These are phyloP conservation scores for Orientallactaga bullata DNA, from an alignment of 2,113 vertebrate species.

Conservation along the genomic window DNA sequence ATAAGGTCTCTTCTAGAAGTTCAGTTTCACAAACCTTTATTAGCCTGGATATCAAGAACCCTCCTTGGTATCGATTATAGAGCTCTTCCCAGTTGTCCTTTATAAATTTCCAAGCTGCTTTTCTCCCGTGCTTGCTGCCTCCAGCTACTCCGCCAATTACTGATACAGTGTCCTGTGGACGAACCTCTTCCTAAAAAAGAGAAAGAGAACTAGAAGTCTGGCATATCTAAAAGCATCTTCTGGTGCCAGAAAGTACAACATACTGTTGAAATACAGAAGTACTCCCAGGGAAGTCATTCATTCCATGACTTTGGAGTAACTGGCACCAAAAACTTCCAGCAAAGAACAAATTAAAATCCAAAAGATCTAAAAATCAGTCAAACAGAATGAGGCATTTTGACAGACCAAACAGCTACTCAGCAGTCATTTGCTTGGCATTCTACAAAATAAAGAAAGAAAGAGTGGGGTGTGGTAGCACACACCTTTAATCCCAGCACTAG, in stretches of 20 bases:
- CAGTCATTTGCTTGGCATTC: background rate
- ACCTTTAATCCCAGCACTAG: no score
- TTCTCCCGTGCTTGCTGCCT: conserved; percentile 96
- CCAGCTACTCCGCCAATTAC: conserved; percentile 98
- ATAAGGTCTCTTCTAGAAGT: conserved; percentile 23
- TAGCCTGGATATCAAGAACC: conserved; percentile 98
- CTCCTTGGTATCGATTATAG: conserved; percentile 99
- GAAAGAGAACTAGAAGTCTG: fast-evolving
- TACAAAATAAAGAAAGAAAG: background rate
- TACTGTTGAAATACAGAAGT: background rate
- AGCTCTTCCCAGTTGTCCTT: conserved; percentile 99
- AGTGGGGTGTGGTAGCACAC: no score
- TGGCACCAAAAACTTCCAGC: conserved; percentile 35
- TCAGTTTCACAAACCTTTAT: conserved; percentile 92
- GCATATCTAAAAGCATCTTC: background rate
- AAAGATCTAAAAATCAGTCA: conserved; percentile 23
- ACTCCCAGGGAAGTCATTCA: background rate
- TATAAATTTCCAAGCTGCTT: conserved; percentile 98
- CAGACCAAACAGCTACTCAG: background rate
- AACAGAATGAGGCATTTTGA: background rate
- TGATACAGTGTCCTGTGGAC: conserved; percentile 98
- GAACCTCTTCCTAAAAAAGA: conserved; percentile 94
- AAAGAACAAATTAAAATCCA: conserved; percentile 2
- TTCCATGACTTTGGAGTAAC: conserved; percentile 39
- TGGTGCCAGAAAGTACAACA: conserved; percentile 26